Base-by-base conservation (phyloP, 2,113 vertebrate species). In the Albula glossodonta region DNA sequence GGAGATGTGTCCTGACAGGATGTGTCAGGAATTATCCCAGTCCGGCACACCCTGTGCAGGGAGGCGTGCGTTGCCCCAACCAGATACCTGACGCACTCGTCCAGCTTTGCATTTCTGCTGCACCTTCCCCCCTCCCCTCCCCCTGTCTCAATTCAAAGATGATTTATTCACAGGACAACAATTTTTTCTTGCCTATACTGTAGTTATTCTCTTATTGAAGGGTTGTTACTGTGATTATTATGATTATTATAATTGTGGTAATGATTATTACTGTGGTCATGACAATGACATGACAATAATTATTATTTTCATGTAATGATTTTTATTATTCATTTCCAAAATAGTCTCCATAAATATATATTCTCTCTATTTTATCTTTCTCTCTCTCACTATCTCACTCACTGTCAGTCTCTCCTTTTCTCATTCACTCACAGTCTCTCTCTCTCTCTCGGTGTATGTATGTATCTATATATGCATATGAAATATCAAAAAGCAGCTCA, bases 401-500 rank as follows among this genome's bases (percentile, higher is more conserved):
- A 60, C 85, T 19, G 13, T 22, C 79, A 6, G 49, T 19, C 79
- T 88, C 81, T 80, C 50, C 49, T 81, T 5, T 22, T 19, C 22
- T 81, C 13, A 49, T 2, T 56, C 12, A 12, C 57, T 7, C 85
- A 86, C 90, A 89, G 85, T 90, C 90, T 91, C 83, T 78, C 90
- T 89, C 87, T 90, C 82, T 86, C 88, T 87, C 88, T 88, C 82
- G n/a, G 82, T 80, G 85, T 66, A 66, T 66, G 0, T 15, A 66
- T 66, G 17, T 7, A 56, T 6, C 12, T 56, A 0, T 6, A 56
- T 56, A 66, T 66, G 17, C 19, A 60, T 66, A 19, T 22, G 19
- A 19, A 41, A 41, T 41, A 41, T 41, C 31, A 41, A 41, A 19
- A 22, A 66, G 19, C 60, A 22, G 60, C 60, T 66, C 2, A 22